phyloP scores from a whole-genome alignment of 1,140 invertebrate genomes.

The Melanaphis sacchari region DNA sequence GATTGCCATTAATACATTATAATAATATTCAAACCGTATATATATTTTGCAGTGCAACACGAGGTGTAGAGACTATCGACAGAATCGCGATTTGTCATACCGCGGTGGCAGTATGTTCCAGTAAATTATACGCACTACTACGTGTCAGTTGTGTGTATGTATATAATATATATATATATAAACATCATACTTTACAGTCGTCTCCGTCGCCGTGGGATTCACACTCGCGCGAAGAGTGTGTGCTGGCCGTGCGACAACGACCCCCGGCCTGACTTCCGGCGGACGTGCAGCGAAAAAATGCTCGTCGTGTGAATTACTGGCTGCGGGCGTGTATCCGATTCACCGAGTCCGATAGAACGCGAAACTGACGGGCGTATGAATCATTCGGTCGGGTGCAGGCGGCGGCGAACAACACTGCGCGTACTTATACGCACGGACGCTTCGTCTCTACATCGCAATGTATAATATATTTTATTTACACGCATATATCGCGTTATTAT shows the following conservation, averaged over 20 bases:
- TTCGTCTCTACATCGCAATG: background rate
- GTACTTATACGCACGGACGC: too few species aligned
- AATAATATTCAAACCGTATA: too few species aligned
- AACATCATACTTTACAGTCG: too few species aligned
- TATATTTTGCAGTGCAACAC: background rate
- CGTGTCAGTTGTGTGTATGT: too few species aligned
- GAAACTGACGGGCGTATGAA: background rate
- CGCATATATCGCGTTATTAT: background rate
- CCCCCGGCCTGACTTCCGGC: slow-evolving; percentile 9
- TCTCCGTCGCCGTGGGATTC: background rate
- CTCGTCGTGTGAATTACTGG: background rate
- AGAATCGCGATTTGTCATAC: background rate
- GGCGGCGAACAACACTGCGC: background rate
- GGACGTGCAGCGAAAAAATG: background rate
- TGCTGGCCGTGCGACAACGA: background rate
- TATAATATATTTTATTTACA: background rate
- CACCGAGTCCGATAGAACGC: background rate
- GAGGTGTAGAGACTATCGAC: background rate
- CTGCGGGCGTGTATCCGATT: slow-evolving; percentile 20
- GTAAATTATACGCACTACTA: background rate
- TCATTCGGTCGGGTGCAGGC: slow-evolving; percentile 4
- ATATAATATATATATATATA: too few species aligned
- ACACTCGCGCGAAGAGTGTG: background rate
- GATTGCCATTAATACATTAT: background rate
- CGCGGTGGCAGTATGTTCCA: background rate